A percentile compares a stretch with the other conserved stretches of the same genome.
Evolutionary conservation across 1,140 invertebrate genomes (phyloP).

Genomic region (Liolophura sinensis): DNA sequence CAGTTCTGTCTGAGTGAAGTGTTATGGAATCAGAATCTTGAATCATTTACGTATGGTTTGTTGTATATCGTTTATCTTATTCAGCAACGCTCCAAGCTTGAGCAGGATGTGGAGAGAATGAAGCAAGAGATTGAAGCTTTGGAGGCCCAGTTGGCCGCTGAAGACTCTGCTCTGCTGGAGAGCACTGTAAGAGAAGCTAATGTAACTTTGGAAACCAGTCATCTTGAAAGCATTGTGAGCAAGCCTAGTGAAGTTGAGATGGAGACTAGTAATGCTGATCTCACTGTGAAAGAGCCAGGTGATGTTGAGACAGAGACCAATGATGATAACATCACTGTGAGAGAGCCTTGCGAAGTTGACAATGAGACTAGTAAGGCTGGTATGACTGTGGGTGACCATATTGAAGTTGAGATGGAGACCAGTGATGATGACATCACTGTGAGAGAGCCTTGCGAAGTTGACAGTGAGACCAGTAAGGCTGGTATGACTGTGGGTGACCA

Average conservation of each 20-base stretch:
- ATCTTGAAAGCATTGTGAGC: neutral
- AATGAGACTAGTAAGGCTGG: slow-evolving; percentile 7
- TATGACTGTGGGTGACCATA: neutral
- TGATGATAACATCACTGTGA: slow-evolving; percentile 4
- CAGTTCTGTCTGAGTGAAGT: no score
- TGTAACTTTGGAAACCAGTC: neutral
- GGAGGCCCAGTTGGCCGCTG: slow-evolving; percentile 15
- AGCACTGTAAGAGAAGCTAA: neutral
- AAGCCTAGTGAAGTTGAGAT: neutral
- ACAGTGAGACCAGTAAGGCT: slow-evolving; percentile 4
- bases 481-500: neutral
- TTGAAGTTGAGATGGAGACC: neutral
- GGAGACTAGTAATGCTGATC: neutral
- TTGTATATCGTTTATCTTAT: neutral
- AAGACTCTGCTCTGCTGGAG: neutral
- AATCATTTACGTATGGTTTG: neutral
- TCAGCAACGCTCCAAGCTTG: slow-evolving; percentile 18
- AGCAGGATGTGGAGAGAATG: slow-evolving; percentile 17
- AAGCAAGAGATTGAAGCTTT: slow-evolving; percentile 18
- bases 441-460: neutral
- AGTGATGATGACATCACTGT: slow-evolving; percentile 7
- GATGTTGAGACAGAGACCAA: neutral
- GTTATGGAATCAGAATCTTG: neutral
- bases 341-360: neutral
- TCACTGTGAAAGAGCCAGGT: neutral